Conservation (phyloP, 2,797 vertebrate genomes). For the Pagetopsis macropterus region DNA sequence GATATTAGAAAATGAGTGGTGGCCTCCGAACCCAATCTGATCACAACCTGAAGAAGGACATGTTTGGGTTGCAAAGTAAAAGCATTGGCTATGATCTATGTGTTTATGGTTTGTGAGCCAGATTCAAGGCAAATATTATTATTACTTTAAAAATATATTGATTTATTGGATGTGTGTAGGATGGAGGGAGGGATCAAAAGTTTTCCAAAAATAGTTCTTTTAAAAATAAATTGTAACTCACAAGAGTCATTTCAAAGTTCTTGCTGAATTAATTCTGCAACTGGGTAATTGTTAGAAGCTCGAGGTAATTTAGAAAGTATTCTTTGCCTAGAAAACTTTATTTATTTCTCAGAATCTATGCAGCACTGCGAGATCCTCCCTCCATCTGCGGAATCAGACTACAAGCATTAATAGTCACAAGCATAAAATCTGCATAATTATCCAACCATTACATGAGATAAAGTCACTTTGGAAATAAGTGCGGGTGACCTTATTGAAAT, state of each 20-base stretch:
- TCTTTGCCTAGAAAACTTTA: conserved; percentile 31
- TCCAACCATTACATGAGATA: neutral
- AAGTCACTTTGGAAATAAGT: neutral
- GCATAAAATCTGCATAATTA: neutral
- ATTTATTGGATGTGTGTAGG: neutral
- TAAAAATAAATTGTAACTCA: neutral
- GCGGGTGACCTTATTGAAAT: neutral
- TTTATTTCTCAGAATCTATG: conserved; percentile 48
- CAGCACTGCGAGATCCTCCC: conserved; percentile 20
- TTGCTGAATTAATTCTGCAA: conserved; percentile 40
- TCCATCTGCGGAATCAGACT: conserved; percentile 30
- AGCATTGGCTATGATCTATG: conserved; percentile 13
- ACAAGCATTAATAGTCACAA: conserved; percentile 4
- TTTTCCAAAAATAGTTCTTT: neutral
- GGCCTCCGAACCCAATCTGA: conserved; percentile 15
- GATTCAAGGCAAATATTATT: neutral
- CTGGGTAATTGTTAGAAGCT: conserved; percentile 47
- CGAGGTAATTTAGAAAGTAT: conserved; percentile 45
- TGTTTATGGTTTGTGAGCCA: neutral
- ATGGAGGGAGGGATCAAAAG: neutral
- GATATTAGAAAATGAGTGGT: conserved; percentile 23
- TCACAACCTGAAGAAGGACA: conserved; percentile 18
- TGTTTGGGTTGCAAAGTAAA: neutral
- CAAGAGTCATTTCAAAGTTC: conserved; percentile 19
- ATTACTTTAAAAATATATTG: neutral